Evolutionary conservation across 1,140 invertebrate species (phyloP).

Genomic region (Coptotermes formosanus): DNA sequence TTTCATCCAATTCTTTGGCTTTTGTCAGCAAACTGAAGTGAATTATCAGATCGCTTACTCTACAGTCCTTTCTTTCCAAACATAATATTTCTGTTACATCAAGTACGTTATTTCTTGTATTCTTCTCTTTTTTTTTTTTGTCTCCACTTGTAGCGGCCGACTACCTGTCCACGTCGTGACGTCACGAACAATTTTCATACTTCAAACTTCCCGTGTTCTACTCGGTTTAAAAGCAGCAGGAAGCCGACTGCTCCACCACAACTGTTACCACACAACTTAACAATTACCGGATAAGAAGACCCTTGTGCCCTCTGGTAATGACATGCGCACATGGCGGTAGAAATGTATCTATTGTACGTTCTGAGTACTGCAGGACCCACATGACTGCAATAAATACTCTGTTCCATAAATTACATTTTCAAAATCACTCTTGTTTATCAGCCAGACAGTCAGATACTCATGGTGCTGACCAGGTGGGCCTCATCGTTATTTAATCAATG

Average conservation of each 20-base stretch:
- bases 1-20: not conserved
- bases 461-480: no score
- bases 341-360: no score
- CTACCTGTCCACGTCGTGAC: not conserved
- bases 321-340: not conserved
- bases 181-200: not conserved
- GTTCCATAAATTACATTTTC: no score
- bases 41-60: not conserved
- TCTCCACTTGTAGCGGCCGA: not conserved
- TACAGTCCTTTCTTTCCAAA: not conserved
- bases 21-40: not conserved
- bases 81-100: not conserved
- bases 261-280: slow-evolving; percentile 8
- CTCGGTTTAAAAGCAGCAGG: not conserved
- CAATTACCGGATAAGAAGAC: not conserved
- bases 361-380: no score
- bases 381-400: no score
- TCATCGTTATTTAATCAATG: no score
- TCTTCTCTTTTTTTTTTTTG: not conserved
- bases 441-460: no score
- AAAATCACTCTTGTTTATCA: no score
- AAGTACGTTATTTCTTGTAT: not conserved
- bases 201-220: not conserved
- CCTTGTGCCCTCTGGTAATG: not conserved
- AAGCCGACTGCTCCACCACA: not conserved